Percentiles rank a stretch among this genome's conserved stretches.
These are phyloP conservation scores for Lampropteryx suffumata DNA, from an alignment of 2,888 invertebrate species.

Conservation along the genomic window DNA sequence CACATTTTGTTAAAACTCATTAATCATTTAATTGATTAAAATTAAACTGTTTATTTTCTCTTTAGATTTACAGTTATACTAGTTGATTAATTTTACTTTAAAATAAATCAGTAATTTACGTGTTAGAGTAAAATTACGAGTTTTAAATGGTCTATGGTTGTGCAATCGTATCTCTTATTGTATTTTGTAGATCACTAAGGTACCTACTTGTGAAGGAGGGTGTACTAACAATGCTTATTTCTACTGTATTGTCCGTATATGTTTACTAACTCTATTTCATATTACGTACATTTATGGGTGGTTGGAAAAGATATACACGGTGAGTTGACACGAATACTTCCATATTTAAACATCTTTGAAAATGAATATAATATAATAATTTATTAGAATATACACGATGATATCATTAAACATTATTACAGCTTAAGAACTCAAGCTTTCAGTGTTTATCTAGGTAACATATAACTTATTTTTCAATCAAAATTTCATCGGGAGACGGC, in stretches of 20 bases:
- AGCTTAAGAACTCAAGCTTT: no score
- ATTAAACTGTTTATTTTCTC: conserved; percentile 49
- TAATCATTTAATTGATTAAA: conserved; percentile 29
- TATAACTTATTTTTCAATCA: no score
- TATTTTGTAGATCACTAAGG: conserved; percentile 23
- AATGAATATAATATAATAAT: no score
- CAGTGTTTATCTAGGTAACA: no score
- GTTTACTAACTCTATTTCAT: conserved; percentile 47
- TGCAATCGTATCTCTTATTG: conserved; percentile 60
- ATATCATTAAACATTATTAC: no score
- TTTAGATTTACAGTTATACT: conserved; percentile 64
- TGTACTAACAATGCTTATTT: conserved; percentile 51
- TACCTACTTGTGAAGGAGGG: conserved; percentile 62
- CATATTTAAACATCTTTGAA: background rate
- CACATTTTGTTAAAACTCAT: conserved; percentile 21
- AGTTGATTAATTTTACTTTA: conserved; percentile 73
- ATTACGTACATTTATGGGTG: conserved; percentile 39
- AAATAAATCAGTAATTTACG: conserved; percentile 75
- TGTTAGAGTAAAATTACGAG: conserved; percentile 72
- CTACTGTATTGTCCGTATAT: conserved; percentile 46
- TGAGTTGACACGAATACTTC: conserved; percentile 1
- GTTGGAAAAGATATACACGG: conserved; percentile 34
- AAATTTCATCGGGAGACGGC: no score
- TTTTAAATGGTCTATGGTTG: conserved; percentile 76
- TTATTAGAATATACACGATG: no score